Conservation (phyloP, 2,113 vertebrate species). For the Cercopithecus mona region DNA sequence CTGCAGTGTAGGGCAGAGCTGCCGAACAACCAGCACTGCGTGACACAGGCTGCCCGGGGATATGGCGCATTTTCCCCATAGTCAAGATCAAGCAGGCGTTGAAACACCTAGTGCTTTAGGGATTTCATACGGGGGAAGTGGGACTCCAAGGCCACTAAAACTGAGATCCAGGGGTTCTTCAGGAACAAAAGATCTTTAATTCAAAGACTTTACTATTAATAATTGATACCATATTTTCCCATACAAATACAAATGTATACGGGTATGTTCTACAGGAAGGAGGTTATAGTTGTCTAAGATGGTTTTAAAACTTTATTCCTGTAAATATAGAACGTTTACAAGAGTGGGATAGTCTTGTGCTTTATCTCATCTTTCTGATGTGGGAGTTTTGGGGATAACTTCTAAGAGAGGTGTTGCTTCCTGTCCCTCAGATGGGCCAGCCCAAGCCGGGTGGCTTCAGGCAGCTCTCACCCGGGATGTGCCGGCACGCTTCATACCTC, state of each 20-base stretch:
- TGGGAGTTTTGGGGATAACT: not conserved
- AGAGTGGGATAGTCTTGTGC: not conserved
- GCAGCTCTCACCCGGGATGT: not conserved
- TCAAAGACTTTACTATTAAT: not conserved
- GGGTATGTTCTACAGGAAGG: not conserved
- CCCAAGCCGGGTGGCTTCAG: not conserved
- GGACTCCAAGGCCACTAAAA: not conserved
- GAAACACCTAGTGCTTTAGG: fast-evolving
- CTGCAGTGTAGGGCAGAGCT: not conserved
- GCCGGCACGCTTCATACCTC: not conserved
- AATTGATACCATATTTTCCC: not conserved
- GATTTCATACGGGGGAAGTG: not conserved
- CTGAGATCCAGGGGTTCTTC: not conserved
- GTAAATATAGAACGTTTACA: fast-evolving
- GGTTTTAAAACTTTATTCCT: not conserved
- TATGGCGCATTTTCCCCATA: fast-evolving
- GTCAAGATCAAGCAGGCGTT: not conserved
- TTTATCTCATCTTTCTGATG: not conserved
- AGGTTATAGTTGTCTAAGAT: not conserved
- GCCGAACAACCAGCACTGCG: not conserved
- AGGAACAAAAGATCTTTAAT: not conserved
- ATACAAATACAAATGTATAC: fast-evolving
- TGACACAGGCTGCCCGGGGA: not conserved
- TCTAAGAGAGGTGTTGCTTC: not conserved
- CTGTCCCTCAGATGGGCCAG: not conserved